Evolutionary conservation across 2,888 invertebrate genomes (phyloP), one percentile per base, ranked within the genome.

Genomic region (Heterodera filipjevi): DNA sequence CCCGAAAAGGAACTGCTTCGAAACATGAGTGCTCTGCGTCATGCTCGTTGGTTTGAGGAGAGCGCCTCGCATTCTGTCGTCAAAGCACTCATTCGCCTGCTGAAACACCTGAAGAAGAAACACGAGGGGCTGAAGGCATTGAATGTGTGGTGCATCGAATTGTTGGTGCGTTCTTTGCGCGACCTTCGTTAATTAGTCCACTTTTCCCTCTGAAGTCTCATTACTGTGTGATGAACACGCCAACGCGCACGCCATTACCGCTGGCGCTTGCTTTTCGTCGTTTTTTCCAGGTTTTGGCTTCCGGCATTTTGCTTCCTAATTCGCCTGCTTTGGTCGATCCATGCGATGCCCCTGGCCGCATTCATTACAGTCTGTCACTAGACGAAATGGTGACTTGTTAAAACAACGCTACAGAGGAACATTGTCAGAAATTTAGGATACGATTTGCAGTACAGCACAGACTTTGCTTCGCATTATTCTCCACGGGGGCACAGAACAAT

Each of bases 31-130:
- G 95, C 96, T 0, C 95, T 98, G 81, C 92, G 96, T 39, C 98
- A 98, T 90, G 94, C 95, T 80, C 93, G 96, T 44, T 99, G 98
- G 98, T 97, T 97, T 90, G 97, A 97, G 89, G 97, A 97, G 90
- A 96, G 96, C 89, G 96, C 95, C 0, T 95, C 95, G 89, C 96
- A 97, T 90, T 96, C 96, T 8, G 76, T 82, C 8, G 72, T 85
- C 64, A 84, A 82, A 78, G 79, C 80, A 10, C 91, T 99, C 22
- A 96, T 98, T 85, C 93, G 98, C 2, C 92, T 99, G 35, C 91
- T 99, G n/a, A 93, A 96, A 81, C 98, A 98, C 91, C 92, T 98
- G 87, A 93, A 94, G 85, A 93, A 93, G 76, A 92, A 98, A 27
- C 97, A 95, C 91, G 93, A 94, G 82, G 96, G 96, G 0, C 93